Evolutionary conservation across 37 sponge, comb jelly and placozoan genomes (phyloP).

Genomic region (Haliclona indistincta): DNA sequence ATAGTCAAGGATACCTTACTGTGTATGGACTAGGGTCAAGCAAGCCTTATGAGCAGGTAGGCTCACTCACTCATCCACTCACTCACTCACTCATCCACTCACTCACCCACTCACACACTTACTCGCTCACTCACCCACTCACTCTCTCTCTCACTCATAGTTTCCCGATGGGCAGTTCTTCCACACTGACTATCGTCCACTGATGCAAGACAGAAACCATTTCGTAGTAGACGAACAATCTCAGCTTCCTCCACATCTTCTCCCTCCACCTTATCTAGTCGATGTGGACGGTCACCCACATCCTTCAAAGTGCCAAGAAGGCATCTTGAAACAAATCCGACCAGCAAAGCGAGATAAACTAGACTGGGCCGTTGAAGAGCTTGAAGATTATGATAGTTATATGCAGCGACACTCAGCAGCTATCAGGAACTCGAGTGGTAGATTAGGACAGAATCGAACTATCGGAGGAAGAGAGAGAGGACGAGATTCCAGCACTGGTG

Average conservation of each 20-base stretch:
- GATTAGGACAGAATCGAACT: slow-evolving; percentile 3
- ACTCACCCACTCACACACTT: too few species aligned
- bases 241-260: slow-evolving; percentile 81
- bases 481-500: neutral
- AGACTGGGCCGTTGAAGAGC: slow-evolving; percentile 4
- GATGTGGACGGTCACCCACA: slow-evolving; percentile 81
- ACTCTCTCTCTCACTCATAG: too few species aligned
- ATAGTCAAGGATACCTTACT: too few species aligned
- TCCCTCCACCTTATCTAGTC: slow-evolving; percentile 87
- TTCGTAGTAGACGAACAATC: slow-evolving; percentile 81
- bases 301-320: slow-evolving; percentile 50
- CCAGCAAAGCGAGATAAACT: slow-evolving; percentile 23
- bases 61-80: too few species aligned
- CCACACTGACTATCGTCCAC: slow-evolving; percentile 89
- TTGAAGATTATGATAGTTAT: slow-evolving; percentile 59
- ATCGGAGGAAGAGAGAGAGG: neutral
- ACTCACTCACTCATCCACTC: too few species aligned
- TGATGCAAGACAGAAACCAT: slow-evolving; percentile 63
- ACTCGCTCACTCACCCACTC: too few species aligned
- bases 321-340: slow-evolving; percentile 43
- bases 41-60: too few species aligned
- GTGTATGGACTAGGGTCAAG: too few species aligned
- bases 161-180: slow-evolving; percentile 83
- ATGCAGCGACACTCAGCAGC: slow-evolving; percentile 34
- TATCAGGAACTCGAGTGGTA: neutral